Evolutionary conservation across 23 tunicate species (phyloP), one percentile per base, ranked within the genome.

Genomic region (Oikopleura dioica): DNA sequence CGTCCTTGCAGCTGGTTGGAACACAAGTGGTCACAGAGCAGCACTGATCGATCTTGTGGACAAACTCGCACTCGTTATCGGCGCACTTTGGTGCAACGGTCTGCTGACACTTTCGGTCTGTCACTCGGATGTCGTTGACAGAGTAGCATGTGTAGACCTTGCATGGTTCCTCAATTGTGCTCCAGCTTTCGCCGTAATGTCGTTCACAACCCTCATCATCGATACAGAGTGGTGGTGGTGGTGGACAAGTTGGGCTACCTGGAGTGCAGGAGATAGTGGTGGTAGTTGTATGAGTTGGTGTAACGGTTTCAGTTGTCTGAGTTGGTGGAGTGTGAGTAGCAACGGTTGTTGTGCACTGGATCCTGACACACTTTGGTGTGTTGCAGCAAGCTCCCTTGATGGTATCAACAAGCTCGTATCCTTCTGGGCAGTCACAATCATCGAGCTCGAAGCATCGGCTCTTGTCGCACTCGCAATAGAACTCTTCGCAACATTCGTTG

Each of bases 11-110:
- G 0, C 37, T 36, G 29, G 77, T 68, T 21, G 75, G 80, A 4
- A 82, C 95, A 69, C 81, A 44, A 12, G 83, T 78, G 79, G 79
- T 82, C 23, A 50, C 37, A 1, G 83, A 35, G 67, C 95, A 86
- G 68, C 95, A 86, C 5, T 77, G 67, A 55, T 78, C 83, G 37
- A 76, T 69, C 12, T 37, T 50, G 78, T 82, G 81, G 29, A 37
- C 77, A 50, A 79, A 2, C 26, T 63, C 72, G 33, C 72, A 63
- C 26, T 63, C 72, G 33, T 4, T 63, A 21, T 23, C 72, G 30
- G 16, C 26, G 72, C 72, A 63, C 26, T 23, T 5, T 63, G 29
- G 16, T 9, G 23, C 79, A 36, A 16, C 36, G 26, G 68, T 9
- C 9, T 35, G 23, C 23, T 55, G 77, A 51, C 72, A 63, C 33